Base-by-base conservation (phyloP, 2,797 vertebrate species). In the Anguilla anguilla region DNA sequence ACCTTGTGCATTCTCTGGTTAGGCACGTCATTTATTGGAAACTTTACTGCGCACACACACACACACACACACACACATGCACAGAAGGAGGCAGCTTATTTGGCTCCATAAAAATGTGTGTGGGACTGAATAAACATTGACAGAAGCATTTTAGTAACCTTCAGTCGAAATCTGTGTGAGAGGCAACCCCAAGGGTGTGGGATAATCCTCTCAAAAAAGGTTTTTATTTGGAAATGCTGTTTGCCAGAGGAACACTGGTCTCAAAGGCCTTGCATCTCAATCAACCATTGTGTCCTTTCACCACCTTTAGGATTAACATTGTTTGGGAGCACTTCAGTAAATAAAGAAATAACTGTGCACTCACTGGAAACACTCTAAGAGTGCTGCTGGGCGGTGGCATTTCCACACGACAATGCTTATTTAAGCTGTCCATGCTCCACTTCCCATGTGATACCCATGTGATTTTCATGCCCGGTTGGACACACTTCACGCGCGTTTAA, bases 41-140 rank as follows among this genome's bases (percentile, higher is more conserved):
- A 31, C 57, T 64, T 35, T 59, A 77, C 35, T 4, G 17, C 72
- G 39, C 31, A 39, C 72, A 74, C 72, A 74, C 67, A 72, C 67
- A 77, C 72, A 39, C 19, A 77, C 35, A 43, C 17, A 35, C 69
- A 13, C 28, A 19, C 25, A 25, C 22, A n/a, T 67, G 64, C 64
- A 74, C 31, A 39, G 69, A 35, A 11, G 28, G 69, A 74, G 43
- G 39, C 10, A 83, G 39, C 79, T 51, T 83, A 43, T 83, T 83
- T 83, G 79, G 77, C 77, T 43, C 77, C 15, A 6, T 15, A 43
- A 82, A 22, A 82, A 43, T 6, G 25, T 82, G 49, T 31, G 46
- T 83, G 49, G 81, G 81, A 83, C 22, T 83, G 81, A 83, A 83
- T 83, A 83, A 83, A 83, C 81, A 83, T 83, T 83, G 79, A 83